Conservation (phyloP, 2,797 vertebrate species). For the Chaunax sp. region DNA sequence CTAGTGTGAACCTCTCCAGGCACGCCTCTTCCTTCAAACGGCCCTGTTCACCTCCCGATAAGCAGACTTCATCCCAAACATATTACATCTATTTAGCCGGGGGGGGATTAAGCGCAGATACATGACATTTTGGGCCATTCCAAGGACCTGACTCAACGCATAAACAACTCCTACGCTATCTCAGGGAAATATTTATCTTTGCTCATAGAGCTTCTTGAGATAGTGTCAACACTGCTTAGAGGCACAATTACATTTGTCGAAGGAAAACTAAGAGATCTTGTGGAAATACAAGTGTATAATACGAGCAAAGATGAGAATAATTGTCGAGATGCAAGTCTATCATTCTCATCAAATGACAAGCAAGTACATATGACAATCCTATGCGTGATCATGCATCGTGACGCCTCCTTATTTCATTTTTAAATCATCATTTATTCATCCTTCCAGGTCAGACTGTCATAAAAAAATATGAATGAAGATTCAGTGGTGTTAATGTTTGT, state of each 20-base stretch:
- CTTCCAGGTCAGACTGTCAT: not conserved
- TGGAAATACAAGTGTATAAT: constrained; percentile 64
- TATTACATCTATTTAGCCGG: constrained; percentile 61
- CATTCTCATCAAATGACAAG: constrained; percentile 25
- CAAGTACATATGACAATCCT: constrained; percentile 15
- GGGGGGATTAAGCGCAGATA: constrained; percentile 72
- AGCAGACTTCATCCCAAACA: constrained; percentile 70
- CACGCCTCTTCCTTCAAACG: constrained; percentile 33
- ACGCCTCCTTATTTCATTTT: constrained; percentile 11
- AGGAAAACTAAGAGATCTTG: constrained; percentile 73
- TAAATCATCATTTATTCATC: constrained; percentile 10
- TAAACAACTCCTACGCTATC: constrained; percentile 79
- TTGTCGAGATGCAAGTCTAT: constrained; percentile 9
- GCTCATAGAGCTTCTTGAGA: constrained; percentile 78
- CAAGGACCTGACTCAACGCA: constrained; percentile 72
- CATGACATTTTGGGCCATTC: constrained; percentile 77
- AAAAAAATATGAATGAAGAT: not conserved
- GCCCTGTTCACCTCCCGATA: constrained; percentile 47
- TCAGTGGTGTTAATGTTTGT: not conserved
- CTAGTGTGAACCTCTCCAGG: constrained; percentile 38
- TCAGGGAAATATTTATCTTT: constrained; percentile 83
- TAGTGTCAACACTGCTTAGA: constrained; percentile 78
- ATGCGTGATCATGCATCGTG: constrained; percentile 6
- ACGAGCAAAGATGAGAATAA: constrained; percentile 39
- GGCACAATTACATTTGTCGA: constrained; percentile 76